Evolutionary conservation across 2,113 vertebrate species (phyloP), one percentile per base, ranked within the genome.

Genomic region (Columbina picui): DNA sequence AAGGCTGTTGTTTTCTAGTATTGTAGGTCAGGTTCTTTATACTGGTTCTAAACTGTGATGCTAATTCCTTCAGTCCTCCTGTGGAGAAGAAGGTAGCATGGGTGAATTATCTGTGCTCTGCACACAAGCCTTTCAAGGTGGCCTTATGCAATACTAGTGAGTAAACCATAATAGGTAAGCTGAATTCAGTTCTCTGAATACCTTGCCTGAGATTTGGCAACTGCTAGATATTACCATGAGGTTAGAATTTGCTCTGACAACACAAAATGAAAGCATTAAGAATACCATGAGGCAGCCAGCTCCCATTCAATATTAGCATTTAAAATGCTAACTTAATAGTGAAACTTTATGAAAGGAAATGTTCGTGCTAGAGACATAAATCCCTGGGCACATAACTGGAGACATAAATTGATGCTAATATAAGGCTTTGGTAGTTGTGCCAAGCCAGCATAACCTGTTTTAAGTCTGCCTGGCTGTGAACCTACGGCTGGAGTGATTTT

Each of bases 311-410:
- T n/a, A 38, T 78, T 84, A 78, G 26, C 39, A 56, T 81, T 91
- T 87, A 26, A 94, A 94, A 89, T 91, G 53, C 84, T 84, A 52
- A 91, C 90, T 63, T 78, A 70, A 47, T 52, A 70, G 59, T 23
- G 64, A 38, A 77, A 67, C 64, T 47, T 67, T 75, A 64, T 71
- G 60, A 49, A 78, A 77, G 67, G 82, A 89, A 88, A 41, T 50
- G 50, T 69, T 92, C 0, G 0, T 77, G 69, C 69, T 57, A 22
- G 7, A 39, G 56, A 70, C 29, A 8, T 65, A 86, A 94, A 74
- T 93, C 73, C 64, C 23, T 9, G 15, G 41, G 36, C 30, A 25
- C 23, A 23, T 68, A 83, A 59, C 63, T 80, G 80, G 60, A 90
- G 68, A 81, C 64, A 68, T 15, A 90, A 88, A 95, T 43, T 75